Evolutionary conservation across 2,888 invertebrate genomes (phyloP).

Genomic region (Limnephilus rhombicus): DNA sequence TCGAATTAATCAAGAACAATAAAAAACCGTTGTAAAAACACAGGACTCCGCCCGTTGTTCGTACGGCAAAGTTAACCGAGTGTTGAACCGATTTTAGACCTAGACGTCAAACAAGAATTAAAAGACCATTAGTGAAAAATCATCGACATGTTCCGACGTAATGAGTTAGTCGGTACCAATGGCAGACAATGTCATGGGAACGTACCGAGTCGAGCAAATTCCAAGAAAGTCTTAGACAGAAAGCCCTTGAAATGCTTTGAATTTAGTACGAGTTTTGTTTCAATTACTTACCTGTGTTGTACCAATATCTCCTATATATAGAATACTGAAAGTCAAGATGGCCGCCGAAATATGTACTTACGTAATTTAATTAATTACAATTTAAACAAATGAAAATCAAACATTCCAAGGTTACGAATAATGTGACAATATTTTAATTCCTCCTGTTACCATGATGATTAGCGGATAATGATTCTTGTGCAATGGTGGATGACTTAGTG

Average conservation of each 20-base stretch:
- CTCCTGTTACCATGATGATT: too few species aligned
- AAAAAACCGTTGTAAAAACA: background rate
- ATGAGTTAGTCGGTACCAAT: background rate
- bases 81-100: background rate
- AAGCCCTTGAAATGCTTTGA: conserved; percentile 29
- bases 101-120: background rate
- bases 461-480: too few species aligned
- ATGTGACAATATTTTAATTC: too few species aligned
- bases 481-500: too few species aligned
- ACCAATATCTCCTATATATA: background rate
- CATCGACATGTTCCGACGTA: background rate
- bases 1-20: background rate
- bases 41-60: background rate
- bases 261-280: background rate
- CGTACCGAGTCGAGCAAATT: background rate
- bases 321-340: background rate
- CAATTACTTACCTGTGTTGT: background rate
- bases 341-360: background rate
- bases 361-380: too few species aligned
- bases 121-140: background rate
- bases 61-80: background rate
- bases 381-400: too few species aligned
- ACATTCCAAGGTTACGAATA: too few species aligned
- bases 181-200: conserved; percentile 29
- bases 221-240: conserved; percentile 15